phyloP scores from a whole-genome alignment of 2,888 invertebrate species.

The Acleris emargana region DNA sequence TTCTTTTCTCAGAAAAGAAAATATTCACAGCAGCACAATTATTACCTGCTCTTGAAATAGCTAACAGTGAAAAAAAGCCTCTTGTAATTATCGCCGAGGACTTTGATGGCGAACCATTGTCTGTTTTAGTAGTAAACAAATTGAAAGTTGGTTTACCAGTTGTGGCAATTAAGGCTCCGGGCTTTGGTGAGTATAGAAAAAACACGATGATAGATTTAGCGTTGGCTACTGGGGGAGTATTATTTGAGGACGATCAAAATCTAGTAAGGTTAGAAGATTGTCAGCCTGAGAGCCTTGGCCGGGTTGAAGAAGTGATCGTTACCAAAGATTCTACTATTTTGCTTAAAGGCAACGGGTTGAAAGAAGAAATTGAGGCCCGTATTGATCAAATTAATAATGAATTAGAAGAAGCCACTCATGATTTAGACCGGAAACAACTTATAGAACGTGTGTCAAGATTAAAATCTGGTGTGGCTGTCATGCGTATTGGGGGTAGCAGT shows the following conservation, averaged over 20 bases:
- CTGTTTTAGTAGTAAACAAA: slow-evolving; percentile 94
- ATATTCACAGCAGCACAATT: slow-evolving; percentile 97
- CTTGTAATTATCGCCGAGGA: slow-evolving; percentile 98
- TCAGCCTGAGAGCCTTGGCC: slow-evolving; percentile 89
- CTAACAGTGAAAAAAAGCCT: slow-evolving; percentile 95
- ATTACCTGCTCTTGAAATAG: slow-evolving; percentile 97
- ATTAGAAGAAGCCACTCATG: slow-evolving; percentile 90
- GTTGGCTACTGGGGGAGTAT: slow-evolving; percentile 93
- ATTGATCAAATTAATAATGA: slow-evolving; percentile 92
- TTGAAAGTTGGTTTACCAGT: slow-evolving; percentile 96
- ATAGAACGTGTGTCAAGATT: slow-evolving; percentile 94
- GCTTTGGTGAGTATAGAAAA: slow-evolving; percentile 97
- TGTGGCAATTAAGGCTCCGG: slow-evolving; percentile 97
- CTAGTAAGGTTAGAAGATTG: slow-evolving; percentile 95
- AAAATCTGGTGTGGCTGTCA: slow-evolving; percentile 90
- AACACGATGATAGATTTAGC: slow-evolving; percentile 95
- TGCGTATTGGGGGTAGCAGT: slow-evolving; percentile 93
- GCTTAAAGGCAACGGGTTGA: slow-evolving; percentile 88
- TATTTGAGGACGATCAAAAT: slow-evolving; percentile 96
- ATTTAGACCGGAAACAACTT: slow-evolving; percentile 95
- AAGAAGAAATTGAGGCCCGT: slow-evolving; percentile 89
- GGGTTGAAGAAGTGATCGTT: slow-evolving; percentile 93
- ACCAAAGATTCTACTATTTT: slow-evolving; percentile 96
- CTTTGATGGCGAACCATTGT: slow-evolving; percentile 95
- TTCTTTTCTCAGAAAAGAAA: slow-evolving; percentile 98